Evolutionary conservation across 2,797 vertebrate species (phyloP), one percentile per base, ranked within the genome.

Genomic region (Decapterus maruadsi): DNA sequence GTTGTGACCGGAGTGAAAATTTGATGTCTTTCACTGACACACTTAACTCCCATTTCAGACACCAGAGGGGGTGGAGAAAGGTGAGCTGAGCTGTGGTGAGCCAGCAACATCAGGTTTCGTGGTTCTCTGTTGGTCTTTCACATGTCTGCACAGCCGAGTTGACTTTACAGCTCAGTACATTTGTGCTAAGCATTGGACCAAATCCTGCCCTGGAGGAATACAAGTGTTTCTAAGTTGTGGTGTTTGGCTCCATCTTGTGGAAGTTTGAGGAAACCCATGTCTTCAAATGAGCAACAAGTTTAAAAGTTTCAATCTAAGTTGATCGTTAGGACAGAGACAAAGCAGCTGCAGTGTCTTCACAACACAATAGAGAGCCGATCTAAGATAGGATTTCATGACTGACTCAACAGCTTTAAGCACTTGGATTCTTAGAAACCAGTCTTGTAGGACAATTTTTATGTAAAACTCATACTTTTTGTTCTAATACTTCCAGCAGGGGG

Each of bases 181-280:
- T 46, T 29, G 2, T 13, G 29, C 19, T 26, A 12, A 45, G 13
- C 55, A 8, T 8, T 31, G 22, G 54, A 65, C 78, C 8, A 38
- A 60, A 75, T 46, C 55, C 53, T 73, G 22, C 48, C 56, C 36
- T 66, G 29, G 5, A 53, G 57, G 12, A 26, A 3, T 40, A 1
- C 1, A 4, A 9, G n/a, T 42, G 22, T 43, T 22, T 8, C 2
- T 34, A 76, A 78, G 22, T 22, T n/a, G 9, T 55, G 71, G 88
- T 54, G 4, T 91, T 72, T 91, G 89, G 72, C 88, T 83, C 89
- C 91, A 90, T 89, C 92, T 91, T 68, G 78, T 91, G 92, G 84
- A 72, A 1, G 0, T 38, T 22, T 17, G 0, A 53, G 36, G 14
- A 26, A 62, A 26, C 2, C 29, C 5, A 4, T 26, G 17, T 11